Percentiles rank a stretch among this genome's conserved stretches.
phyloP scores from a whole-genome alignment of 2,888 invertebrate genomes.

The Xestia rhomboidea region DNA sequence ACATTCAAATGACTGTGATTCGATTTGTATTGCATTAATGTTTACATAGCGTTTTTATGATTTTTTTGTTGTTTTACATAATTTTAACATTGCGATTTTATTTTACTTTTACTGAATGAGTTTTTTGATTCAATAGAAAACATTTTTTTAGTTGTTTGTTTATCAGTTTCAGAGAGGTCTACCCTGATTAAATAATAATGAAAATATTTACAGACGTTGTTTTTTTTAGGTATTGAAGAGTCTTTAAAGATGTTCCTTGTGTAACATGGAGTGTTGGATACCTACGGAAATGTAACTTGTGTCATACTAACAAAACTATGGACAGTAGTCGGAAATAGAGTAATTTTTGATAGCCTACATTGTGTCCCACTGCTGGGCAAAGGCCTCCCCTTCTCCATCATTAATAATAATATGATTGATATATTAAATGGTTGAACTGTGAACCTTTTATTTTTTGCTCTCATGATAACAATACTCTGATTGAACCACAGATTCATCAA shows the following conservation, averaged over 20 bases:
- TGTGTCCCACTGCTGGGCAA: too few relatives aligned
- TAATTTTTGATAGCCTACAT: too few relatives aligned
- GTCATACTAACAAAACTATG: too few relatives aligned
- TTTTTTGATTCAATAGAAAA: not conserved
- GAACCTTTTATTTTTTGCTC: too few relatives aligned
- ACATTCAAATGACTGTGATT: constrained; percentile 14
- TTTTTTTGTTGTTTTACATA: not conserved
- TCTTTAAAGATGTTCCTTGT: not conserved
- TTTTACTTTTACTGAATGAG: not conserved
- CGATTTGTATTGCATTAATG: not conserved
- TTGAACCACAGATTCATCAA: not conserved
- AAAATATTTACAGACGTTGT: not conserved
- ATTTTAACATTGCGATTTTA: not conserved
- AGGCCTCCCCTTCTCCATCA: not conserved
- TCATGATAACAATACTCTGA: not conserved
- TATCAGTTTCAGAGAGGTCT: not conserved
- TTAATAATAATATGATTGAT: too few relatives aligned
- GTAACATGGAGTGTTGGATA: not conserved
- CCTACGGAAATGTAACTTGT: not conserved
- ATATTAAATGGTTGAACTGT: too few relatives aligned
- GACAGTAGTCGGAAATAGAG: too few relatives aligned
- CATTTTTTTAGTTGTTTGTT: not conserved
- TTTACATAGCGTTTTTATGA: not conserved
- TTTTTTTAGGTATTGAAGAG: not conserved
- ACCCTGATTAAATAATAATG: not conserved